phyloP scores from a whole-genome alignment of 2,113 vertebrate genomes.

The Vidua macroura region DNA sequence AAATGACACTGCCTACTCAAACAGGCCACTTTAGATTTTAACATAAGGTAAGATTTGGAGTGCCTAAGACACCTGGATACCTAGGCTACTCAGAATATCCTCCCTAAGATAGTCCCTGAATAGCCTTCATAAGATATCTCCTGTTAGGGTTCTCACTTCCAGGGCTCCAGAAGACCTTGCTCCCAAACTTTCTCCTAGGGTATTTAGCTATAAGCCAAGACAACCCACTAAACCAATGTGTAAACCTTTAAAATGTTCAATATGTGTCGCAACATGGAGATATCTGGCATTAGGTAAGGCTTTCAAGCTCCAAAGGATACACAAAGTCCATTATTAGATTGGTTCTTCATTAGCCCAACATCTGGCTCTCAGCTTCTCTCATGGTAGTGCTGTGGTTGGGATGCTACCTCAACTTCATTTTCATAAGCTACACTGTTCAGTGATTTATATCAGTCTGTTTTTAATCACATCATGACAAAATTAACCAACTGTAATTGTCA shows the following conservation, averaged over 20 bases:
- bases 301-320: neutral
- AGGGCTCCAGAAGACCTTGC: neutral
- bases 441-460: slow-evolving; percentile 55
- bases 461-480: slow-evolving; percentile 53
- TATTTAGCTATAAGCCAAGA: neutral
- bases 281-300: neutral
- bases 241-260: neutral
- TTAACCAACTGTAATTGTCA: slow-evolving; percentile 31
- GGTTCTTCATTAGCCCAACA: slow-evolving; percentile 29
- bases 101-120: neutral
- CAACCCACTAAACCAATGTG: neutral
- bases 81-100: neutral
- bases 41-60: neutral
- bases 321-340: neutral
- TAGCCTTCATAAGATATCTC: neutral
- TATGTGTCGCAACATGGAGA: neutral
- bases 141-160: fast-evolving
- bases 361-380: slow-evolving; percentile 43
- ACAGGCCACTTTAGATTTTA: neutral
- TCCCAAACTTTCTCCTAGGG: neutral
- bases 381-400: neutral
- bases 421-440: slow-evolving; percentile 2
- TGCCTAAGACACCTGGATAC: neutral
- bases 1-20: neutral
- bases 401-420: slow-evolving; percentile 32